A percentile compares a stretch with the other conserved stretches of the same genome.
phyloP scores from a whole-genome alignment of 2,797 vertebrate genomes.

The Peromyscus aztecus region DNA sequence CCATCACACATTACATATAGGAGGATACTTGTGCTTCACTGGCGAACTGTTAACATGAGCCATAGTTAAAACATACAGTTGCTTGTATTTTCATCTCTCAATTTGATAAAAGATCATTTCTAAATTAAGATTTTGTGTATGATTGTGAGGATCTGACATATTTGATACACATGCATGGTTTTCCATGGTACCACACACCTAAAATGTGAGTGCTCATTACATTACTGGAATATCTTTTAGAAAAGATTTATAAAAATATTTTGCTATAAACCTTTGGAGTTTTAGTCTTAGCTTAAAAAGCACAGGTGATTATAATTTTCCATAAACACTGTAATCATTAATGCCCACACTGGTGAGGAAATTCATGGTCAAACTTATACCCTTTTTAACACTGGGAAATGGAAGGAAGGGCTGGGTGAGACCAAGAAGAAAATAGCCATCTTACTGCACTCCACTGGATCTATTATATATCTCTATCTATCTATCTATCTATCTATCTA shows the following conservation, averaged over 20 bases:
- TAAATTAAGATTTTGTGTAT: background rate
- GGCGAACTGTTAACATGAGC: background rate
- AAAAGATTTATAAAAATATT: conserved; percentile 61
- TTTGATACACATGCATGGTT: background rate
- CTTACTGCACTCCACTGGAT: background rate
- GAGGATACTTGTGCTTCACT: background rate
- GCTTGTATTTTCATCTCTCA: background rate
- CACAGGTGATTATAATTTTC: conserved; percentile 47
- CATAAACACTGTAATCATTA: conserved; percentile 62
- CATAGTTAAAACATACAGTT: background rate
- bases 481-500: background rate
- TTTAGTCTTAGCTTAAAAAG: conserved; percentile 46
- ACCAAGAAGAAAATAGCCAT: background rate
- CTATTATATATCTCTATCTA: background rate
- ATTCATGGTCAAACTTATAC: background rate
- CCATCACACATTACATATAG: background rate
- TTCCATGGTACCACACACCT: conserved; percentile 15
- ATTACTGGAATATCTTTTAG: conserved; percentile 49
- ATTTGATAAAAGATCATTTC: background rate
- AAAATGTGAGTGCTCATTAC: conserved; percentile 37
- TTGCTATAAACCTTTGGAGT: conserved; percentile 29
- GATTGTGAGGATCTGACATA: conserved; percentile 8
- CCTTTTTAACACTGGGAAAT: background rate
- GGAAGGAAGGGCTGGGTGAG: background rate
- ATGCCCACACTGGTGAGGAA: background rate